Conservation (phyloP, 1,140 invertebrate species). For the Maconellicoccus hirsutus region DNA sequence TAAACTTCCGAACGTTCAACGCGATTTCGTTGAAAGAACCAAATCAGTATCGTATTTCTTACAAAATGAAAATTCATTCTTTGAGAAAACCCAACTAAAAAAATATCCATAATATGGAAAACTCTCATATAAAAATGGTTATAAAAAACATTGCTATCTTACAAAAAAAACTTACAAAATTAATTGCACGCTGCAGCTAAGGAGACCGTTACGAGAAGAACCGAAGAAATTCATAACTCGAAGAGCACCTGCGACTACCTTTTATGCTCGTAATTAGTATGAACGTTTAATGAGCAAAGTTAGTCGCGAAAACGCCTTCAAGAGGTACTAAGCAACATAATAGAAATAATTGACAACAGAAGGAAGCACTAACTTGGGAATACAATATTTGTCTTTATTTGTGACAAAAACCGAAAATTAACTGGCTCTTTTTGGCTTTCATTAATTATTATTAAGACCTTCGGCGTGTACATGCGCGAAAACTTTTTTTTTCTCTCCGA, state of each 20-base stretch:
- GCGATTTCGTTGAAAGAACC: no score
- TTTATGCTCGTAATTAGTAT: conserved; percentile 5
- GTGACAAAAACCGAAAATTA: neutral
- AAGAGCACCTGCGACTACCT: conserved; percentile 2
- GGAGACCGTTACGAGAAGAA: no score
- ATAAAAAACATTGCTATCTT: no score
- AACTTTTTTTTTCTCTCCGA: neutral
- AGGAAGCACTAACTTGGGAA: neutral
- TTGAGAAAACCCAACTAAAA: no score
- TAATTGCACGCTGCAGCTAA: no score
- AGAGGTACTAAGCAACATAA: neutral
- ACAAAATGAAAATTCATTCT: no score
- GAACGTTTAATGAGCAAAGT: conserved; percentile 8
- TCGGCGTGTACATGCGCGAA: neutral
- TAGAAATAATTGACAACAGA: conserved; percentile 5
- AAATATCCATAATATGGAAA: no score
- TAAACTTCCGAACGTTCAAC: no score
- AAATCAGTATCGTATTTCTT: no score
- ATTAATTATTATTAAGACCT: neutral
- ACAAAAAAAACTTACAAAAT: no score
- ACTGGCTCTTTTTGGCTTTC: conserved; percentile 1
- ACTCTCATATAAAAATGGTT: no score
- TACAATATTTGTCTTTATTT: conserved; percentile 1
- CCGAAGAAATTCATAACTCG: conserved; percentile 6
- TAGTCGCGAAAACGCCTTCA: neutral